Evolutionary conservation across 2,797 vertebrate species (phyloP), one percentile per base, ranked within the genome.

Genomic region (Sebastes miniatus): DNA sequence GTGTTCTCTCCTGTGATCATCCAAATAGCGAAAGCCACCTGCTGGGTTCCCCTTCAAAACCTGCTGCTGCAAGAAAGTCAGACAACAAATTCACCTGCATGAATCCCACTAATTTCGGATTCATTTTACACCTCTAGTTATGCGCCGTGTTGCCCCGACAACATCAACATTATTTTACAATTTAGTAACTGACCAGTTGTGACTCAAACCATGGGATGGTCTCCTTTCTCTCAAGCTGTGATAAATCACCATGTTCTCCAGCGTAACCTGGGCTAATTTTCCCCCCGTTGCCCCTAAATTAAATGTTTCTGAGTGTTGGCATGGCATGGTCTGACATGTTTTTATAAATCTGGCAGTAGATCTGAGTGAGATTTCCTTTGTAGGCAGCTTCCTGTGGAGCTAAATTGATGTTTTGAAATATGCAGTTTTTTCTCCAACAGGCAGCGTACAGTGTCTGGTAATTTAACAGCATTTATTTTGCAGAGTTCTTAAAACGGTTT

Each of bases 1-100:
- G 5, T 32, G 52, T n/a, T 81, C 73, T 82, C 56, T 83, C 43
- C 72, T 86, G 81, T 88, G 73, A 89, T 89, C 87, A 80, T 77
- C 67, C 27, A 69, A 14, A 79, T 69, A 16, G 27, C 65, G 27
- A 86, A 86, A 82, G 66, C 25, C 83, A 54, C 87, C 84, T 80
- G 89, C 89, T 87, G 83, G 29, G 77, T 76, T 82, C 20, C 29
- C 61, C 70, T 47, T 67, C 75, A 61, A 69, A 79, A 80, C 58
- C 2, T 8, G 11, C 63, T 11, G 57, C 52, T 69, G 66, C 73
- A 57, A 57, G 70, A 76, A 74, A 80, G 62, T 59, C 69, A 36
- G n/a, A 16, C 62, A 82, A 79, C 32, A 74, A 77, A 85, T 71
- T 50, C 67, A 34, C 39, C 34, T 39, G 27, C 3, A 2, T 6